These are phyloP conservation scores for Drosophila lacertosa DNA, from an alignment of 1,140 invertebrate species.

Conservation along the genomic window DNA sequence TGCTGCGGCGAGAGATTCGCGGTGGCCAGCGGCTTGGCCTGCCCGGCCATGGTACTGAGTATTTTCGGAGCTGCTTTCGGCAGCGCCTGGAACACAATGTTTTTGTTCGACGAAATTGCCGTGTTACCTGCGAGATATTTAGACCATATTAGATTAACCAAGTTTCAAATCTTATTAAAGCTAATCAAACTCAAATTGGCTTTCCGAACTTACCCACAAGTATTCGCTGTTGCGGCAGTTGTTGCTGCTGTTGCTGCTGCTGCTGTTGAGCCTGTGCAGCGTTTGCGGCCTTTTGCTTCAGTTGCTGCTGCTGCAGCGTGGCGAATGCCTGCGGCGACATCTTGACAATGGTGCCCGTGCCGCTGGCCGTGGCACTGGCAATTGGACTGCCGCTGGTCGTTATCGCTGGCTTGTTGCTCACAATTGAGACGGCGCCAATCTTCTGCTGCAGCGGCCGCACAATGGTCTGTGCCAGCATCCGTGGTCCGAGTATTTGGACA, in stretches of 20 bases:
- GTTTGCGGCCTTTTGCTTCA: constrained; percentile 57
- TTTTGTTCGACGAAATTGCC: constrained; percentile 75
- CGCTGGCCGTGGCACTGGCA: constrained; percentile 12
- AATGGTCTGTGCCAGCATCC: constrained; percentile 64
- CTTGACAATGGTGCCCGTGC: constrained; percentile 66
- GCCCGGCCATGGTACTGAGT: constrained; percentile 55
- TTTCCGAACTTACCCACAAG: constrained; percentile 62
- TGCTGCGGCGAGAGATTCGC: constrained; percentile 84
- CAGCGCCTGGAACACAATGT: constrained; percentile 69
- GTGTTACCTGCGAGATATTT: constrained; percentile 57
- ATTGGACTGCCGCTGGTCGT: constrained; percentile 17
- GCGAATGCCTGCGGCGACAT: constrained; percentile 80
- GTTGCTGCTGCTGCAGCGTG: constrained; percentile 71
- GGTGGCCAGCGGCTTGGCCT: constrained; percentile 40
- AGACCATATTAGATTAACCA: background rate
- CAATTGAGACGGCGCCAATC: constrained; percentile 64
- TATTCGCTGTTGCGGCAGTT: constrained; percentile 63
- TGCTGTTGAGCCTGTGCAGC: constrained; percentile 35
- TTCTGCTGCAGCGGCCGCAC: constrained; percentile 67
- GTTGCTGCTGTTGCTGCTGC: constrained; percentile 8
- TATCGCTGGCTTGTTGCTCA: constrained; percentile 49
- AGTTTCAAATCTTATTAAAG: too few species aligned
- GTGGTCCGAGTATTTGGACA: constrained; percentile 71
- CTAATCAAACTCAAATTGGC: background rate
- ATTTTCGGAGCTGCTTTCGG: constrained; percentile 63